These are phyloP conservation scores for Meloidogyne chitwoodi DNA, from an alignment of 1,140 invertebrate genomes.

Conservation along the genomic window DNA sequence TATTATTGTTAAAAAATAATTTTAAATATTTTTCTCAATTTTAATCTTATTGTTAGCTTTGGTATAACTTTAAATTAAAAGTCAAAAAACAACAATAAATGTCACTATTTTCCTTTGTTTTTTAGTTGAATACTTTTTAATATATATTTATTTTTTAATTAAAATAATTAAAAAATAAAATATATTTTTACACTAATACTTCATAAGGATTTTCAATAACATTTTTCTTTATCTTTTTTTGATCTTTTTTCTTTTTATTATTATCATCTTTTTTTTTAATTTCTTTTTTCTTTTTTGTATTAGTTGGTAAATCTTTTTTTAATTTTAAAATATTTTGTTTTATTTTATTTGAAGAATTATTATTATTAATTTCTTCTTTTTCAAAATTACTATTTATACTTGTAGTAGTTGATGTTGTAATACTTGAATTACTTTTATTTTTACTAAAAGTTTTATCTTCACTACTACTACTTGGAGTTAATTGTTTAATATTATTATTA, in stretches of 20 bases:
- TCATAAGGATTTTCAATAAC: background rate
- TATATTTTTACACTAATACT: background rate
- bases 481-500: background rate
- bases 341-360: background rate
- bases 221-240: background rate
- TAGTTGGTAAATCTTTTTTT: no score
- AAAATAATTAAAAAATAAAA: background rate
- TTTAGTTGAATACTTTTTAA: no score
- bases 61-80: no score
- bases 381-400: background rate
- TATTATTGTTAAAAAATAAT: no score
- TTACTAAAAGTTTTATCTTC: background rate
- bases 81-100: no score
- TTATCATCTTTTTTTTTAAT: background rate
- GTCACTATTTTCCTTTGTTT: no score
- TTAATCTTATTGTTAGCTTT: no score
- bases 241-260: background rate
- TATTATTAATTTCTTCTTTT: background rate
- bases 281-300: background rate
- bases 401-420: background rate
- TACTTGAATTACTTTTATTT: background rate
- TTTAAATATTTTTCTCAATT: no score
- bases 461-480: background rate
- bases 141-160: no score
- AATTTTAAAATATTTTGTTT: background rate